Evolutionary conservation across 2,888 invertebrate genomes (phyloP).

Genomic region (Stramonita haemastoma): DNA sequence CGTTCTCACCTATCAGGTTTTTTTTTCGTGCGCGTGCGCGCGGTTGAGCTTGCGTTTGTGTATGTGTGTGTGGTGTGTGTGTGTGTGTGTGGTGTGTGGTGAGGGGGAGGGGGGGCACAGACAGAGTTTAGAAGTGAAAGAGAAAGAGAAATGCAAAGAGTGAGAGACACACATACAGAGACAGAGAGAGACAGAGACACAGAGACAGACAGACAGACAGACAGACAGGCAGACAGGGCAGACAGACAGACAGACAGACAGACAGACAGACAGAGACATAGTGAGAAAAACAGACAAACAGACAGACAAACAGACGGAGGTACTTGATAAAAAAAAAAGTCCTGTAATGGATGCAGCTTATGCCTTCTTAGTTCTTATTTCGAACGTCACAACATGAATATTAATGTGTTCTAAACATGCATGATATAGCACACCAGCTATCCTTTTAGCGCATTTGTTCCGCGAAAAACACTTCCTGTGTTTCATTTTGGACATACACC

Average conservation of each 20-base stretch:
- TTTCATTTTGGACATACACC: too few relatives aligned
- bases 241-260: too few relatives aligned
- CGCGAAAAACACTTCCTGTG: too few relatives aligned
- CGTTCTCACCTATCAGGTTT: not conserved
- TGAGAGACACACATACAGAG: not conserved
- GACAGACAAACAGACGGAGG: not conserved
- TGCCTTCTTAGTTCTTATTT: too few relatives aligned
- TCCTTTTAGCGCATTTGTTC: too few relatives aligned
- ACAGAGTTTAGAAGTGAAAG: not conserved
- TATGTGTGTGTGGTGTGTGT: not conserved
- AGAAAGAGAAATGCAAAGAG: not conserved
- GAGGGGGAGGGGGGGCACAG: too few relatives aligned
- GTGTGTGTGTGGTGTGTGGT: not conserved
- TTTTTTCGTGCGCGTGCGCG: too few relatives aligned
- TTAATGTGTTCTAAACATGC: too few relatives aligned
- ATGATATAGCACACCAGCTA: too few relatives aligned
- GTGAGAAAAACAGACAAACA: not conserved
- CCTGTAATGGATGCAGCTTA: too few relatives aligned
- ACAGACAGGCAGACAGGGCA: not conserved
- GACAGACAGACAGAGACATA: not conserved
- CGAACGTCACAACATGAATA: too few relatives aligned
- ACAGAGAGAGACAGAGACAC: not conserved
- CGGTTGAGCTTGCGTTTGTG: not conserved
- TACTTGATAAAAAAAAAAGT: too few relatives aligned
- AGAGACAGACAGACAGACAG: not conserved